Percentiles rank a stretch among this genome's conserved stretches.
These are phyloP conservation scores for Chinchilla lanigera DNA, from an alignment of 2,113 vertebrate species.

Conservation along the genomic window DNA sequence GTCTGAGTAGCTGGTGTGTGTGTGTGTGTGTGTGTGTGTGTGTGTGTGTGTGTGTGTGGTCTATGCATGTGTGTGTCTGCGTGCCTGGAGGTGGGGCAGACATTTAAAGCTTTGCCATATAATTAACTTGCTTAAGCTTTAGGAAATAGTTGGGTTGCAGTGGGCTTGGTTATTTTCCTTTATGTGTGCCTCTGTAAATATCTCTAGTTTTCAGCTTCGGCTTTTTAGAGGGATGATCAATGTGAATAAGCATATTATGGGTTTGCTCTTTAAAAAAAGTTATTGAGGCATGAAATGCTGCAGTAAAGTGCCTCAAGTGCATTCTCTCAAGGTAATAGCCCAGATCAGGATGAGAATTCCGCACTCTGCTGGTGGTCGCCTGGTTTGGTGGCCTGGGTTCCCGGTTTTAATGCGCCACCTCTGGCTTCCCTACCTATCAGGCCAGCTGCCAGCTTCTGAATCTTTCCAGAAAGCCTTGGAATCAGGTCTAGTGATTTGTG, in stretches of 20 bases:
- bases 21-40: rapidly evolving
- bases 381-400: not conserved
- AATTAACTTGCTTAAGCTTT: conserved; percentile 59
- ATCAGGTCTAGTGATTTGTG: not conserved
- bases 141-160: conserved; percentile 39
- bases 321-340: not conserved
- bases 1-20: not conserved
- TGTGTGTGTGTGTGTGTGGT: not conserved
- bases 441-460: not conserved
- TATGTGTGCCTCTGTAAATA: conserved; percentile 34
- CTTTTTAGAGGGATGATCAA: conserved; percentile 41
- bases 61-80: not conserved
- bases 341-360: not conserved
- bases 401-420: not conserved
- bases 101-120: conserved; percentile 53
- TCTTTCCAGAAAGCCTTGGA: not conserved
- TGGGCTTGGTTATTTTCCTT: conserved; percentile 57
- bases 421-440: not conserved
- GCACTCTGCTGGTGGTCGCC: not conserved
- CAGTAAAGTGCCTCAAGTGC: not conserved
- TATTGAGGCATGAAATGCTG: not conserved
- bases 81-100: not conserved
- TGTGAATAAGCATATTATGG: conserved; percentile 12
- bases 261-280: not conserved
- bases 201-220: conserved; percentile 49